Conservation (phyloP, 2,888 invertebrate species). For the Dexiosoma caninum region DNA sequence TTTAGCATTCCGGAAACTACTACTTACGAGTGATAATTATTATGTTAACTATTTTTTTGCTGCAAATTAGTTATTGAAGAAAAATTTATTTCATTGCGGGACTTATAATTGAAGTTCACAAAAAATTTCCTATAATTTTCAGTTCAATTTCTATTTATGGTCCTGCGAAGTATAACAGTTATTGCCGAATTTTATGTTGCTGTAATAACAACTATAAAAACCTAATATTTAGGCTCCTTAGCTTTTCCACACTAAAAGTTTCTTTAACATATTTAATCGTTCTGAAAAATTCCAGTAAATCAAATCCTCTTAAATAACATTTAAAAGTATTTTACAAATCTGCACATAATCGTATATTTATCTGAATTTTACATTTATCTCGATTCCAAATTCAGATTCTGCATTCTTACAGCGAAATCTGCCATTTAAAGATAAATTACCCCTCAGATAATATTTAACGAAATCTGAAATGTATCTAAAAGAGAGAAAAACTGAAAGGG, state of each 20-base stretch:
- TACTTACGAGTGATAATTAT: no score
- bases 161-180: no score
- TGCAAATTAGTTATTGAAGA: no score
- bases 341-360: neutral
- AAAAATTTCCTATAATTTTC: no score
- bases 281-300: neutral
- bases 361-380: neutral
- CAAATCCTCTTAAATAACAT: neutral
- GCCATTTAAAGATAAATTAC: neutral
- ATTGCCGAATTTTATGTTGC: no score
- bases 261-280: neutral
- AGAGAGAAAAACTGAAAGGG: neutral
- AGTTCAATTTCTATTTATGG: no score
- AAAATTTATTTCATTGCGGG: no score
- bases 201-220: no score
- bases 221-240: no score
- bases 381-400: constrained; percentile 17
- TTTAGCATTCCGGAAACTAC: no score
- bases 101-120: no score
- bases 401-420: neutral
- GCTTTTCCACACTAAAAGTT: neutral
- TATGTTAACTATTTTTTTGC: no score
- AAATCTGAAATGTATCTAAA: constrained; percentile 1
- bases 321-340: neutral
- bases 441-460: constrained; percentile 51